Evolutionary conservation across 2,797 vertebrate species (phyloP).

Genomic region (Pipistrellus pipistrellus): DNA sequence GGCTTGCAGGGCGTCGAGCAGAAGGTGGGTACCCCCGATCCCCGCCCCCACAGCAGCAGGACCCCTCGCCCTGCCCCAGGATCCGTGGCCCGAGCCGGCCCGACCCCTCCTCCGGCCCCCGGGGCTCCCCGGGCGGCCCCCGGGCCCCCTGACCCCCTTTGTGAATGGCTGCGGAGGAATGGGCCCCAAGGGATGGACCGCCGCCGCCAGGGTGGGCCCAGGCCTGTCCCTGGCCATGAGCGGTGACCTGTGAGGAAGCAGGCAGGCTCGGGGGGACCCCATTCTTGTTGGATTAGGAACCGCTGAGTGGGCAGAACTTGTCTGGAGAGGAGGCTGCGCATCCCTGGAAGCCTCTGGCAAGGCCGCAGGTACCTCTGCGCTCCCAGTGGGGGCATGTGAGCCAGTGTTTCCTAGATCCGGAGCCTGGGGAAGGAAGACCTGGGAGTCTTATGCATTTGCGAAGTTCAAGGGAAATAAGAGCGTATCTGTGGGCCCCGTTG

Average conservation of each 20-base stretch:
- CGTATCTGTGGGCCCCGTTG: neutral
- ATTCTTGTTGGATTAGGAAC: slow-evolving; percentile 61
- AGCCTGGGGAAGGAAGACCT: neutral
- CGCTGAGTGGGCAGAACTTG: slow-evolving; percentile 63
- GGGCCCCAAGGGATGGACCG: neutral
- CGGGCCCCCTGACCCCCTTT: slow-evolving; percentile 21
- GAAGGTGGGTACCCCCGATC: slow-evolving; percentile 82
- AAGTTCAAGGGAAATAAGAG: neutral
- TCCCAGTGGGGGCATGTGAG: neutral
- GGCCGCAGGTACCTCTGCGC: slow-evolving; percentile 41
- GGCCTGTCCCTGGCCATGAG: slow-evolving; percentile 68
- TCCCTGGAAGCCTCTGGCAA: slow-evolving; percentile 45
- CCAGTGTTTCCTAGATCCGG: neutral
- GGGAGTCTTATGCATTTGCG: neutral
- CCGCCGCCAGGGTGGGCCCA: slow-evolving; percentile 12
- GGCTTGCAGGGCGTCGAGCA: slow-evolving; percentile 84
- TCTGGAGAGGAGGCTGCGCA: slow-evolving; percentile 32
- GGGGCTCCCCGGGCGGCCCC: neutral
- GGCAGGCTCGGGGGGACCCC: slow-evolving; percentile 22
- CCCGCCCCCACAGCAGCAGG: neutral
- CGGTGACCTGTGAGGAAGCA: slow-evolving; percentile 70
- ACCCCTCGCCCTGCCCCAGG: neutral
- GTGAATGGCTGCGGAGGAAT: slow-evolving; percentile 56
- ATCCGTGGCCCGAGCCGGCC: neutral
- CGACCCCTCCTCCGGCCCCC: neutral